Evolutionary conservation across 2,888 invertebrate genomes (phyloP).

Genomic region (Cryptosula pallasiana): DNA sequence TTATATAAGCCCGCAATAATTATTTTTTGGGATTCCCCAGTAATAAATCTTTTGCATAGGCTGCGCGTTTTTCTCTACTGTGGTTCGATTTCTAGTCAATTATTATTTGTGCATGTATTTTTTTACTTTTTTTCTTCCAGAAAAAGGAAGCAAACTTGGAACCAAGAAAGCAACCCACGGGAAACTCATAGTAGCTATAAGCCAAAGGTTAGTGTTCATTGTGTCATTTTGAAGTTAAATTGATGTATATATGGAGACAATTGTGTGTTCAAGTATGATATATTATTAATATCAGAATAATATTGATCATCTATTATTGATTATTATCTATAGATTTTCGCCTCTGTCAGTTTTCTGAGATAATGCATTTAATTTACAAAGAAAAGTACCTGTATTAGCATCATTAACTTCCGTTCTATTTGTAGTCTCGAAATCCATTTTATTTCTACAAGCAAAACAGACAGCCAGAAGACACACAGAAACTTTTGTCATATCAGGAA

Average conservation of each 20-base stretch:
- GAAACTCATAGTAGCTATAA: background rate
- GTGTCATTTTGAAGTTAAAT: too few species aligned
- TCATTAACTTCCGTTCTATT: background rate
- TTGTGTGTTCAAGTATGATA: background rate
- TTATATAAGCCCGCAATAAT: too few species aligned
- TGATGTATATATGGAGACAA: too few species aligned
- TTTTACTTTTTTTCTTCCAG: too few species aligned
- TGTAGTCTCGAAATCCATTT: conserved; percentile 12
- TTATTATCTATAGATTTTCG: background rate
- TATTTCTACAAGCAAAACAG: conserved; percentile 16
- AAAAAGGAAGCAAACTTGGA: conserved; percentile 1
- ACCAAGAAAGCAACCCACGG: background rate
- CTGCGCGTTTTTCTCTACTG: too few species aligned
- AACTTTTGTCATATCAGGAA: background rate
- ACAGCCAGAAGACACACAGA: conserved; percentile 15
- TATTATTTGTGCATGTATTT: too few species aligned
- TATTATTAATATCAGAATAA: background rate
- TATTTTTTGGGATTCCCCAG: too few species aligned
- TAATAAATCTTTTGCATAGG: too few species aligned
- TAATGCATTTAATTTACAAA: background rate
- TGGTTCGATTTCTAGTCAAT: too few species aligned
- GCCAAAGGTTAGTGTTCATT: background rate
- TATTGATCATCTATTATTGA: background rate
- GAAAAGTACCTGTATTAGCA: background rate
- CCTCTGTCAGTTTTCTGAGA: background rate